Evolutionary conservation across 2,113 vertebrate genomes (phyloP), one percentile per base, ranked within the genome.

Genomic region (Salvelinus sp.): DNA sequence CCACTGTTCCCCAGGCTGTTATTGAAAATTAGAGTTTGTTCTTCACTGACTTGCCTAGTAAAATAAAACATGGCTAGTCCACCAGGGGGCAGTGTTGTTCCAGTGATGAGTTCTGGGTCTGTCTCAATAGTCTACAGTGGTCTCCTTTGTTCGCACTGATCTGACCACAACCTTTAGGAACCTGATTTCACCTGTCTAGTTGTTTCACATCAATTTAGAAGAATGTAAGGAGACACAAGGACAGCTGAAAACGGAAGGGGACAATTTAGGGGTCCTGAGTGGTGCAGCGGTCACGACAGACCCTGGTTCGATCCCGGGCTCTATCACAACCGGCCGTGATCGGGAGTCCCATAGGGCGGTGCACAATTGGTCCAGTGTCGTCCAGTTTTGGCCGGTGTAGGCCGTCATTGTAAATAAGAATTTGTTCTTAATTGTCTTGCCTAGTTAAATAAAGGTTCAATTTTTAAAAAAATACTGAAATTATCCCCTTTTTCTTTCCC

Each of bases 81-180:
- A 74, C 64, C 72, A 86, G 90, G 78, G 79, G 86, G 88, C 87
- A 87, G 67, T 83, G 73, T 86, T 88, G 88, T 50, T 82, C 44
- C 75, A 62, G 54, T 22, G 22, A 69, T 64, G 28, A 14, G 13
- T 18, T 54, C 5, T 12, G 6, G 23, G 28, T 57, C 28, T 66
- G 60, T 30, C 25, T 48, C 44, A 30, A 14, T 25, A 65, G 65
- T 47, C 48, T 38, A 66, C 4, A 38, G 16, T 33, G 18, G 16
- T 18, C 13, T 48, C 58, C 23, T 13, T 4, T 10, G 25, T 22
- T 16, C n/a, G 6, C n/a, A 44, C 38, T 62, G 58, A 22, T 62
- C 58, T 22, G 18, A 62, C 18, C 13, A 54, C 50, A 16, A 20
- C 20, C 20, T 62, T 9, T 57, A 62, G 58, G 58, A 22, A 22